These are phyloP conservation scores for Diarsia brunnea DNA, from an alignment of 2,888 invertebrate species.

Conservation along the genomic window DNA sequence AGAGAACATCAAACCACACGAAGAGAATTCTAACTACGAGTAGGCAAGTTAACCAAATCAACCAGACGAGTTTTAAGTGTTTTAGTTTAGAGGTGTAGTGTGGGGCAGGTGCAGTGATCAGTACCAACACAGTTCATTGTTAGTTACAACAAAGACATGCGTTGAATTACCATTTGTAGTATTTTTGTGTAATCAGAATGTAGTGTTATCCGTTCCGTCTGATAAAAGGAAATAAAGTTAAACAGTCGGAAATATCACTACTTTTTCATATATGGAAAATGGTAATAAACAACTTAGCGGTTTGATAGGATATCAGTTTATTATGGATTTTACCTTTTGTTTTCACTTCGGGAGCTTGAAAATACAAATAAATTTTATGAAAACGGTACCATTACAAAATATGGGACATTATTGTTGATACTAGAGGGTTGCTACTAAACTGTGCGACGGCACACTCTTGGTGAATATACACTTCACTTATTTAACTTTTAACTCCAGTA, in stretches of 20 bases:
- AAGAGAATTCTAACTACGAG: slow-evolving; percentile 39
- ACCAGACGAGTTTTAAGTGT: slow-evolving; percentile 22
- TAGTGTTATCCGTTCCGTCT: slow-evolving; percentile 81
- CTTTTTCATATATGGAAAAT: not conserved
- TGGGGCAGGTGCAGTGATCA: slow-evolving; percentile 38
- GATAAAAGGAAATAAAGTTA: slow-evolving; percentile 75
- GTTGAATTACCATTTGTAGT: slow-evolving; percentile 74
- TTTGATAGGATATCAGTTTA: not conserved
- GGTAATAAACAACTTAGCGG: not conserved
- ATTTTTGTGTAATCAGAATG: slow-evolving; percentile 76
- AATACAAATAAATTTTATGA: slow-evolving; percentile 24
- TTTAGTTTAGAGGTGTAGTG: slow-evolving; percentile 49
- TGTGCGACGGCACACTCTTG: not conserved
- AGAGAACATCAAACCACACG: slow-evolving; percentile 47
- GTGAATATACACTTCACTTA: not conserved
- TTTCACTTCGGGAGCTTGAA: slow-evolving; percentile 68
- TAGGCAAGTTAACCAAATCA: slow-evolving; percentile 22
- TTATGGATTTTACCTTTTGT: slow-evolving; percentile 66
- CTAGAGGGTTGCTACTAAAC: not conserved
- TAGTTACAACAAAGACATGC: slow-evolving; percentile 72
- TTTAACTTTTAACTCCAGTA: not conserved
- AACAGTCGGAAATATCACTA: slow-evolving; percentile 5
- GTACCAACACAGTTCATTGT: slow-evolving; percentile 62
- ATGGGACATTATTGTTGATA: not conserved
- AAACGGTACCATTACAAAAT: not conserved